These are phyloP conservation scores for Acrocephalus scirpaceus DNA, from an alignment of 2,797 vertebrate species.

Conservation along the genomic window DNA sequence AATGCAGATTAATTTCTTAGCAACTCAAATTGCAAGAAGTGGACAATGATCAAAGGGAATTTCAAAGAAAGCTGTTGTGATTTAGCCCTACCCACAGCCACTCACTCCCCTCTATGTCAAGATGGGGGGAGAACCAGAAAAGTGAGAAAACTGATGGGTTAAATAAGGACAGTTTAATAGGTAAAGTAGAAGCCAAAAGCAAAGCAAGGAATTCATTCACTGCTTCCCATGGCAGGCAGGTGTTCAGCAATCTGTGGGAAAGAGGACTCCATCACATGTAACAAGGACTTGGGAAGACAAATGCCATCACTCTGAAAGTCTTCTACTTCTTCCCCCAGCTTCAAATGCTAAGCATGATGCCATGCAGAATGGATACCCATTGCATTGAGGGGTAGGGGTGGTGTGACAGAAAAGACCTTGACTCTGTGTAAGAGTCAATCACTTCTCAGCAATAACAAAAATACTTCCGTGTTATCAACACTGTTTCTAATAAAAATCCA, in stretches of 20 bases:
- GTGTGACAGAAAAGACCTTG: not conserved
- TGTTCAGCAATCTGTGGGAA: not conserved
- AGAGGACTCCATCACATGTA: rapidly evolving
- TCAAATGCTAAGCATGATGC: not conserved
- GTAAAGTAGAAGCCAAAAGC: not conserved
- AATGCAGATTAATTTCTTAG: not conserved
- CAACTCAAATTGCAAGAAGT: not conserved
- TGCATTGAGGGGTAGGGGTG: rapidly evolving
- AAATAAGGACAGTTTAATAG: not conserved
- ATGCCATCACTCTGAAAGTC: not conserved
- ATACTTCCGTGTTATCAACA: not conserved
- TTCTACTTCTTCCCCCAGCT: no score
- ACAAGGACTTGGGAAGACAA: not conserved
- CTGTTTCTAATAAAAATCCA: not conserved
- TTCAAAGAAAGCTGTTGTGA: not conserved
- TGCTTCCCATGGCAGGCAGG: not conserved
- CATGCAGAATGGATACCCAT: not conserved
- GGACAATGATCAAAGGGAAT: not conserved
- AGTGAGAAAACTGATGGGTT: not conserved
- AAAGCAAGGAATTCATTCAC: not conserved
- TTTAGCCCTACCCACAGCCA: not conserved
- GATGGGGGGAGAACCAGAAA: not conserved
- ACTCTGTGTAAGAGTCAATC: not conserved
- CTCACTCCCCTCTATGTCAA: not conserved
- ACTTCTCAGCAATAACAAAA: not conserved